Conservation (phyloP, 2,113 vertebrate species). For the Indicator maculatus region DNA sequence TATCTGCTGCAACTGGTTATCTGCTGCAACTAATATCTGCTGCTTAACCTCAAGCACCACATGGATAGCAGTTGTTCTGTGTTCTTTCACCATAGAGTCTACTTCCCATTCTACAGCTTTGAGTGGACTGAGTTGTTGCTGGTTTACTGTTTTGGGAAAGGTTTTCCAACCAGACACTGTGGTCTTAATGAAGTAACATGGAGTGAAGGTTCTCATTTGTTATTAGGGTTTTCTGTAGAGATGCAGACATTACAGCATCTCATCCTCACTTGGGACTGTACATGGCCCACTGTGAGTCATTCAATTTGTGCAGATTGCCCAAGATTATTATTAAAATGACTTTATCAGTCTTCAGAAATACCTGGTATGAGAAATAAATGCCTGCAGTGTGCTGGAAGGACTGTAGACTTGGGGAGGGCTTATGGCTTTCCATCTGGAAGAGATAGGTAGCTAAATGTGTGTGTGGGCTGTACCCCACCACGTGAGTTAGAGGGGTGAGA, state of each 20-base stretch:
- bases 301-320: background rate
- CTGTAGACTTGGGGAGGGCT: background rate
- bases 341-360: background rate
- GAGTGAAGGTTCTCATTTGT: background rate
- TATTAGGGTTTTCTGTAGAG: background rate
- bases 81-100: background rate
- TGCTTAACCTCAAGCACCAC: background rate
- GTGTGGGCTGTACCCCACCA: background rate
- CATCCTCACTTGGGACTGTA: background rate
- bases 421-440: background rate
- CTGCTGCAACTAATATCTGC: background rate
- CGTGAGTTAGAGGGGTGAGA: background rate
- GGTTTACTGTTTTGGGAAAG: background rate
- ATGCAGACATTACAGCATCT: slow-evolving; percentile 51
- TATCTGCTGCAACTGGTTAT: background rate
- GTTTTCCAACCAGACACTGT: background rate
- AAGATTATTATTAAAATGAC: background rate
- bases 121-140: background rate
- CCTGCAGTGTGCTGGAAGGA: background rate
- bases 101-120: background rate
- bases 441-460: background rate
- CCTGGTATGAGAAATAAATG: background rate
- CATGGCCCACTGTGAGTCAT: slow-evolving; percentile 17
- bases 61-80: background rate
- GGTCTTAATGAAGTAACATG: background rate